A percentile compares a stretch with the other conserved stretches of the same genome.
phyloP scores from a whole-genome alignment of 64 coral and sea anemone species.

The Acropora tenuis region DNA sequence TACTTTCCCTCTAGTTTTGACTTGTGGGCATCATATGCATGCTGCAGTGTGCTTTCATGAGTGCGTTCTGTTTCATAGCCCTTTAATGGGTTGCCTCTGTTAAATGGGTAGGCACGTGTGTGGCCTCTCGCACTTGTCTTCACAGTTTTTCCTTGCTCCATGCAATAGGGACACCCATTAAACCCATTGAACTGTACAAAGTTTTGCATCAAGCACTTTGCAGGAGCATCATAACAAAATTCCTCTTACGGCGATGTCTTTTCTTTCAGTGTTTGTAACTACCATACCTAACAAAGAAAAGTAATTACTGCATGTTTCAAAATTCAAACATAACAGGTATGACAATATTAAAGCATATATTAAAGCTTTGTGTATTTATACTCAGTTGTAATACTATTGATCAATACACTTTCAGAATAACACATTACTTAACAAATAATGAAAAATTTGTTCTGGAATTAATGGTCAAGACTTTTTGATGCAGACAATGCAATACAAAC shows the following conservation, averaged over 20 bases:
- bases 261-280: neutral
- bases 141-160: conserved; percentile 20
- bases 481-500: neutral
- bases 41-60: conserved; percentile 22
- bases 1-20: conserved; percentile 31
- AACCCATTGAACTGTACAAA: neutral
- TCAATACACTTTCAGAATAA: neutral
- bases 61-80: conserved; percentile 7
- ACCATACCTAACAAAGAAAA: too few relatives aligned
- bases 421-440: neutral
- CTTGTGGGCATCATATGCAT: neutral
- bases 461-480: neutral
- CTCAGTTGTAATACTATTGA: neutral
- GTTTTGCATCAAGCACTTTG: conserved; percentile 41
- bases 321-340: too few relatives aligned
- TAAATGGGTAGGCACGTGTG: conserved; percentile 24
- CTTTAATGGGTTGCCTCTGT: neutral
- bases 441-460: neutral
- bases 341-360: neutral
- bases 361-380: neutral
- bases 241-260: neutral
- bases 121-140: conserved; percentile 4
- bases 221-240: conserved; percentile 56
- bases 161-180: conserved; percentile 40
- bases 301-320: too few relatives aligned